Percentiles rank a stretch among this genome's conserved stretches.
Evolutionary conservation across 1,140 invertebrate species (phyloP).

Genomic region (Macrotrachela quadricornifera): DNA sequence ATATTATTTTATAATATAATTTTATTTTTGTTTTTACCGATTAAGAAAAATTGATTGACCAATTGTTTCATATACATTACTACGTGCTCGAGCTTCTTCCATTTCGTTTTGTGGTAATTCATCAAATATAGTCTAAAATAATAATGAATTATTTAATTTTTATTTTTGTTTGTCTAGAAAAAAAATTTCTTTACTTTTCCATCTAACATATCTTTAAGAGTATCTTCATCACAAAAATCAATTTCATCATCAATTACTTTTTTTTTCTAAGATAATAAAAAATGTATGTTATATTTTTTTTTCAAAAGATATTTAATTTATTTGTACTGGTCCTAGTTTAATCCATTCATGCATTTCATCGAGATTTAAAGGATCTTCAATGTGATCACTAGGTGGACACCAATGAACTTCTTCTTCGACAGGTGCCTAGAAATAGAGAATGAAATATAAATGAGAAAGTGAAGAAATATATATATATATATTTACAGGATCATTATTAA

Average conservation of each 20-base stretch:
- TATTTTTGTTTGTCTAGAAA: not conserved
- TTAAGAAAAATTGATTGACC: slow-evolving; percentile 69
- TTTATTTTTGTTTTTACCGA: slow-evolving; percentile 21
- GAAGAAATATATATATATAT: not conserved
- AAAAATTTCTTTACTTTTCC: not conserved
- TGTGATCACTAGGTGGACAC: not conserved
- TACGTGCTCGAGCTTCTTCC: slow-evolving; percentile 52
- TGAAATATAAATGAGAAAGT: not conserved
- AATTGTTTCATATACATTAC: slow-evolving; percentile 86
- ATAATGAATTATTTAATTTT: not conserved
- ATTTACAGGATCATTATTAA: not conserved
- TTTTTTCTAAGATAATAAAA: slow-evolving; percentile 1
- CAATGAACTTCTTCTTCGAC: not conserved
- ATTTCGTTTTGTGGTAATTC: slow-evolving; percentile 53
- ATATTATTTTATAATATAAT: not conserved
- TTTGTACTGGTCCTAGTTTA: not conserved
- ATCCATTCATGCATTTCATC: slow-evolving; percentile 1
- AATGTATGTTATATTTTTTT: not conserved
- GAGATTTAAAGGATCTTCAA: not conserved
- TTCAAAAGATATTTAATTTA: not conserved
- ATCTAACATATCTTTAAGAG: not conserved
- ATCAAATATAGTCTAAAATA: slow-evolving; percentile 45
- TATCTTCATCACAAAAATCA: slow-evolving; percentile 2
- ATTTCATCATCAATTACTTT: slow-evolving; percentile 1
- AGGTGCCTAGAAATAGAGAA: not conserved